Evolutionary conservation across 2,797 vertebrate genomes (phyloP).

Genomic region (Epinephelus awoara): DNA sequence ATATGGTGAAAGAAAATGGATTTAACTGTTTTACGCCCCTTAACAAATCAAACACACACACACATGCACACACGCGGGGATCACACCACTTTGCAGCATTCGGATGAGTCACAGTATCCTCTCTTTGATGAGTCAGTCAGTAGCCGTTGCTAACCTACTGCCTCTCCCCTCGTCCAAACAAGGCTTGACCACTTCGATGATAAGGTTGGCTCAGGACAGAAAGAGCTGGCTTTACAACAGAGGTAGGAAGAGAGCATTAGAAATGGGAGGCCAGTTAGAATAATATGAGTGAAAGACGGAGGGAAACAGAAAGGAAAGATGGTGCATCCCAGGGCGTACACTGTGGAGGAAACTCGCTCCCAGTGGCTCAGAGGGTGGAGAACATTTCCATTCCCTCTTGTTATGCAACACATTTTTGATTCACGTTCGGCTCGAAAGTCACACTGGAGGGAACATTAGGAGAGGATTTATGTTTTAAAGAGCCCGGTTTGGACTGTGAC

Average conservation of each 20-base stretch:
- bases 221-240: constrained; percentile 18
- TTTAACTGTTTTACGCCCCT: background rate
- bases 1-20: constrained; percentile 21
- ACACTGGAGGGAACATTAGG: constrained; percentile 50
- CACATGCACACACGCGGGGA: background rate
- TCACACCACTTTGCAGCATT: constrained; percentile 29
- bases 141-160: constrained; percentile 19
- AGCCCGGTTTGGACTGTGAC: constrained; percentile 25
- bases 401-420: constrained; percentile 66
- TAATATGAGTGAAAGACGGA: constrained; percentile 26
- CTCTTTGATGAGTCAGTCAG: constrained; percentile 55
- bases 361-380: constrained; percentile 58
- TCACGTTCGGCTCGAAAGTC: constrained; percentile 45
- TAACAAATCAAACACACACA: background rate
- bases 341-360: constrained; percentile 63
- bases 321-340: constrained; percentile 55
- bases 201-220: constrained; percentile 39
- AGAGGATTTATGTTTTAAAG: constrained; percentile 51
- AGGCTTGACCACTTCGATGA: constrained; percentile 30
- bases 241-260: constrained; percentile 6
- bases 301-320: constrained; percentile 53
- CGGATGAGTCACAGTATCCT: constrained; percentile 54
- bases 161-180: constrained; percentile 46
- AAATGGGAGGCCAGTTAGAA: constrained; percentile 26
- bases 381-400: constrained; percentile 66